Percentiles rank a stretch among this genome's conserved stretches.
phyloP scores from a whole-genome alignment of 1,140 invertebrate genomes.

The Ladona fulva region DNA sequence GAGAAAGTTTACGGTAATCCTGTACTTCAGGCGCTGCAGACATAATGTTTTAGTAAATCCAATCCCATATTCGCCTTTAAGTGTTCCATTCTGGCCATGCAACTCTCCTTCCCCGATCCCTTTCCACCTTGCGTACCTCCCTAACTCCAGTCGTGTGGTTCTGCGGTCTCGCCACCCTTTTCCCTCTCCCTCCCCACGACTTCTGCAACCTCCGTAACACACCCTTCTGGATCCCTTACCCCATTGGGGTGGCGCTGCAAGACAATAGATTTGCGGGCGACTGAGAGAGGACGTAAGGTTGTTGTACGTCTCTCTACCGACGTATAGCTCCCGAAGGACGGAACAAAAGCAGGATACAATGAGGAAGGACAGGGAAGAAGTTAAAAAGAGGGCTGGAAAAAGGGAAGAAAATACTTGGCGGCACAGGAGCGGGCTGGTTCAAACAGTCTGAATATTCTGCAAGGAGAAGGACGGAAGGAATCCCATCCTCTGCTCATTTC shows the following conservation, averaged over 20 bases:
- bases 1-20: no score
- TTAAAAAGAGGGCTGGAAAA: background rate
- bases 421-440: background rate
- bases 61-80: background rate
- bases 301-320: background rate
- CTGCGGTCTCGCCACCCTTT: background rate
- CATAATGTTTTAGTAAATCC: constrained; percentile 3
- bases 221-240: background rate
- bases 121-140: background rate
- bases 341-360: background rate
- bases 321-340: background rate
- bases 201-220: background rate
- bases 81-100: background rate
- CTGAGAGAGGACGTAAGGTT: background rate
- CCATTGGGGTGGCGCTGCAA: background rate
- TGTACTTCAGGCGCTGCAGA: background rate
- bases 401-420: background rate
- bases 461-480: background rate
- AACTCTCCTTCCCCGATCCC: no score
- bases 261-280: background rate
- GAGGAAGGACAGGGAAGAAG: background rate
- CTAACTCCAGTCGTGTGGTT: background rate
- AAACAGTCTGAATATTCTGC: background rate
- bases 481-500: background rate
- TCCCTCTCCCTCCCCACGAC: background rate